These are phyloP conservation scores for Ammodytes marinus DNA, from an alignment of 2,113 vertebrate species.

Conservation along the genomic window DNA sequence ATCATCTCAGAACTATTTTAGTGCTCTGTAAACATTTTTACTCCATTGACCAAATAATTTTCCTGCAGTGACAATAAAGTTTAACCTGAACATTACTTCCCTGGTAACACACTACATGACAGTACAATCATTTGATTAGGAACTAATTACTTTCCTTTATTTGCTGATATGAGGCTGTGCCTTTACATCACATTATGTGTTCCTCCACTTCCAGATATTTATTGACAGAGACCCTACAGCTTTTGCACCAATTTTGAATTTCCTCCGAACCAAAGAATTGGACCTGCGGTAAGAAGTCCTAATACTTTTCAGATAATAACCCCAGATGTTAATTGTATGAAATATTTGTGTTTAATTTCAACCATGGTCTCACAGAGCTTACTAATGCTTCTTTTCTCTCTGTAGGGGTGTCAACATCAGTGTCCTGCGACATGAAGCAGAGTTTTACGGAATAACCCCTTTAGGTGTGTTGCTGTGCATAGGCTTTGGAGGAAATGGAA, in stretches of 20 bases:
- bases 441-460: constrained; percentile 98
- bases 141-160: neutral
- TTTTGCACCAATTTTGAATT: constrained; percentile 99
- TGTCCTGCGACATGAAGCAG: constrained; percentile 96
- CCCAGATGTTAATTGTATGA: neutral
- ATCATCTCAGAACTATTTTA: neutral
- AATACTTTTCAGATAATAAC: constrained; percentile 7
- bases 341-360: neutral
- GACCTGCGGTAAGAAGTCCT: constrained; percentile 90
- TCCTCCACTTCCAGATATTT: constrained; percentile 91
- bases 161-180: neutral
- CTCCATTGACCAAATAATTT: neutral
- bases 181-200: neutral
- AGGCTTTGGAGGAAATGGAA: constrained; percentile 8
- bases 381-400: constrained; percentile 35
- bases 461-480: constrained; percentile 85
- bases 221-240: constrained; percentile 98
- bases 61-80: neutral
- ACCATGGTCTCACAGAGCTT: neutral
- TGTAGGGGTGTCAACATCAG: constrained; percentile 95
- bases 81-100: neutral
- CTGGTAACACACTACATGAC: neutral
- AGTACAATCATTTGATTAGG: neutral
- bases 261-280: constrained; percentile 98
- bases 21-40: neutral